Conservation (phyloP, 2,113 vertebrate species). For the Callorhinus ursinus region DNA sequence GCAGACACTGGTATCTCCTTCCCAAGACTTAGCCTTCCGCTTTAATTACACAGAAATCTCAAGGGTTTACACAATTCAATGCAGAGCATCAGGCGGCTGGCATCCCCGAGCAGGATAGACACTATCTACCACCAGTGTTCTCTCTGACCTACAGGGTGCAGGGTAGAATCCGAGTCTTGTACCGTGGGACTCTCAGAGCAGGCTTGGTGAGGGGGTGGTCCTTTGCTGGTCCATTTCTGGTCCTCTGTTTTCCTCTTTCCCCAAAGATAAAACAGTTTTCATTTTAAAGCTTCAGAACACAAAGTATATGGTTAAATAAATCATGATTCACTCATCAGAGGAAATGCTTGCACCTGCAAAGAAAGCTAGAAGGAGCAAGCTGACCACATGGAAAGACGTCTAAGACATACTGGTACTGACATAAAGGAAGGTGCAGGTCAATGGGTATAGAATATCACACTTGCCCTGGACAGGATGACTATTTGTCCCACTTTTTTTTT, state of each 20-base stretch:
- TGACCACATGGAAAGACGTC: not conserved
- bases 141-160: not conserved
- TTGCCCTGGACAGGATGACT: not conserved
- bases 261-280: not conserved
- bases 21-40: not conserved
- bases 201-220: not conserved
- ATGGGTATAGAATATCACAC: accelerated
- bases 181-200: not conserved
- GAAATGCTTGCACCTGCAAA: not conserved
- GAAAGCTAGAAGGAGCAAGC: not conserved
- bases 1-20: not conserved
- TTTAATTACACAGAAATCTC: not conserved
- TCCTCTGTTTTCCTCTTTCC: not conserved
- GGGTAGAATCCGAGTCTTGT: not conserved
- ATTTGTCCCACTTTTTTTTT: not conserved
- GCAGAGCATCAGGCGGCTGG: too few relatives aligned
- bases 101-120: not conserved
- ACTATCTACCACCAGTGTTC: not conserved
- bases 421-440: not conserved
- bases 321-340: not conserved
- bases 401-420: not conserved
- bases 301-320: not conserved
- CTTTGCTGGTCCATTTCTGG: not conserved
- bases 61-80: not conserved
- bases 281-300: not conserved